Conservation (phyloP, 2,888 invertebrate genomes). For the Hydroisotoma schaefferi region DNA sequence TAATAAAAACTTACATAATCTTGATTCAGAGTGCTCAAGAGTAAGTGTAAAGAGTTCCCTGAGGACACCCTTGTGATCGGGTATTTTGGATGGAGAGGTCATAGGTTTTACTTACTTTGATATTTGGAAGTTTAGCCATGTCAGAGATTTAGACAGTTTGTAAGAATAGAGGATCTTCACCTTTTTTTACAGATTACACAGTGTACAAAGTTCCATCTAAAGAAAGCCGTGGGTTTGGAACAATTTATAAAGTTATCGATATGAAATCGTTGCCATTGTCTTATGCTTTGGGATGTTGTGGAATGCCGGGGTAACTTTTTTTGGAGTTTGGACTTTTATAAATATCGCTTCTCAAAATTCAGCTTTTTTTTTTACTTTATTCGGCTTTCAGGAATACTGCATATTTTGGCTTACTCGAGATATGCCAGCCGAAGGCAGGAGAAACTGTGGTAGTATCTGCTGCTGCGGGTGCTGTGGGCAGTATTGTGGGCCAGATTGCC, state of each 20-base stretch:
- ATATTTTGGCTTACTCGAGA: slow-evolving; percentile 68
- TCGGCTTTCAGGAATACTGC: slow-evolving; percentile 65
- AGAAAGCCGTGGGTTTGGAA: slow-evolving; percentile 14
- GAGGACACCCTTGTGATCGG: slow-evolving; percentile 63
- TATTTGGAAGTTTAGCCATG: neutral
- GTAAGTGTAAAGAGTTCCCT: slow-evolving; percentile 63
- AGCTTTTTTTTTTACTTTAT: neutral
- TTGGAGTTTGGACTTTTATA: too few species aligned
- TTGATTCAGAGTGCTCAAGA: slow-evolving; percentile 63
- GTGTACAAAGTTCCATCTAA: slow-evolving; percentile 18
- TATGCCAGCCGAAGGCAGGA: slow-evolving; percentile 66
- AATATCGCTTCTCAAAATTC: slow-evolving; percentile 6
- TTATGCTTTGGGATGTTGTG: slow-evolving; percentile 10
- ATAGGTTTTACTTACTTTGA: too few species aligned
- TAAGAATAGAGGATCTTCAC: neutral
- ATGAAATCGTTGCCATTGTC: slow-evolving; percentile 25
- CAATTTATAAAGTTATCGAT: slow-evolving; percentile 20
- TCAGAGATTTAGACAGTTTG: neutral
- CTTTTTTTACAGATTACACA: too few species aligned
- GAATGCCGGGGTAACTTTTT: slow-evolving; percentile 18
- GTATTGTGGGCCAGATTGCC: slow-evolving; percentile 71
- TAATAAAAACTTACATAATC: neutral
- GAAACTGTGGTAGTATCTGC: slow-evolving; percentile 69
- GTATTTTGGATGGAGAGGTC: slow-evolving; percentile 68
- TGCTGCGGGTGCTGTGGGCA: slow-evolving; percentile 77